Base-by-base conservation (phyloP, 2,113 vertebrate species). In the Eidolon helvum region DNA sequence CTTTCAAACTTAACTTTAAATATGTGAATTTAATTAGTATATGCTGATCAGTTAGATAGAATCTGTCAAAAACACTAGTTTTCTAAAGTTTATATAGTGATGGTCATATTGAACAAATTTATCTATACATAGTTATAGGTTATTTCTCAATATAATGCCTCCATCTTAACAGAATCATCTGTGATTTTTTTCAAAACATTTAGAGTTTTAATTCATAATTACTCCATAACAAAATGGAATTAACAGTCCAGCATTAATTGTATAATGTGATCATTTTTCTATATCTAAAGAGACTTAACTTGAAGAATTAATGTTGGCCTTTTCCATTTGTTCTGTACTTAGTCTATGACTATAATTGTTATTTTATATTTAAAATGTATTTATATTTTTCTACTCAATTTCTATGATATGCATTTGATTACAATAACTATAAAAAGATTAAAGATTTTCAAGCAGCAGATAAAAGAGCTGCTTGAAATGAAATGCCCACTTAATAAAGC, bases 91-190 rank as follows among this genome's bases (percentile, higher is more conserved):
- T 92, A 30, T 74, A 28, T 30, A 33, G n/a, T 59, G 16, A 95
- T 96, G 30, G 38, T 95, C 30, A 18, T 4, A n/a, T 45, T 92
- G 33, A 96, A 10, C 12, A 66, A 71, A 28, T 57, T 24, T 38
- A 96, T 85, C 38, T 83, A 50, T 6, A 35, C 10, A 38, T 65
- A 96, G 92, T 95, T 78, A 94, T 21, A 50, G 43, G 24, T 93
- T 43, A 21, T 75, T 95, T 95, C n/a, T 59, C 66, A 91, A 71
- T 90, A 59, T 65, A 95, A 71, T 11, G 57, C 7, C 12, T 92
- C 97, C 61, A 96, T 96, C 80, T 90, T 88, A 96, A 74, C 12
- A 88, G 86, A 94, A 77, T 26, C 8, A 50, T 26, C 33, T 45
- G 30, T 57, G 4, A 33, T 55, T 71, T 18, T 68, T 95, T 65